phyloP scores from a whole-genome alignment of 2,888 invertebrate species.

The Agrotis exclamationis region DNA sequence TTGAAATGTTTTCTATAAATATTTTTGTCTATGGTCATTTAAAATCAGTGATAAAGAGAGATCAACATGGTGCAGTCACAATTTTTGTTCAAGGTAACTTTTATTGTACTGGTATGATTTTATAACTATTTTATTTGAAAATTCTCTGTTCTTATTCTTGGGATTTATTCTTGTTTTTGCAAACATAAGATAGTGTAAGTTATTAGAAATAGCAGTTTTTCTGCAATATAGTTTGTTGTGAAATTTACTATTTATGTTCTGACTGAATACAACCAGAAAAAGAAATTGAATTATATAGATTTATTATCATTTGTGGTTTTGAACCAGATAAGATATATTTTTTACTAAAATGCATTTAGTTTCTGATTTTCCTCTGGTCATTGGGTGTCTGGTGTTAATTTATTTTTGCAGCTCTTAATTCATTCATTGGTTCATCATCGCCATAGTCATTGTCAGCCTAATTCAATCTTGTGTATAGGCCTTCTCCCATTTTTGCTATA shows the following conservation, averaged over 20 bases:
- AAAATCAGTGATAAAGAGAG: slow-evolving; percentile 42
- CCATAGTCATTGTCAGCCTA: too few relatives aligned
- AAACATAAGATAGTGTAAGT: background rate
- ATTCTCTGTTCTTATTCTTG: background rate
- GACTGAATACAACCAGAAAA: background rate
- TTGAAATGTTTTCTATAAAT: background rate
- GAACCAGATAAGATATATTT: background rate
- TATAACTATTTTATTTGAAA: too few relatives aligned
- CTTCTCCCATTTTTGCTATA: too few relatives aligned
- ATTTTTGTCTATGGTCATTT: slow-evolving; percentile 27
- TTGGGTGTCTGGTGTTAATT: background rate
- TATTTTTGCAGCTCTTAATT: background rate
- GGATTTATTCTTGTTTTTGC: background rate
- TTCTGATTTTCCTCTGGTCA: background rate
- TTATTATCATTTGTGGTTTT: background rate
- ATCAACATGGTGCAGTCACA: slow-evolving; percentile 13
- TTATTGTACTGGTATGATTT: background rate
- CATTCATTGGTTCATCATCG: too few relatives aligned
- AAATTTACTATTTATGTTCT: background rate
- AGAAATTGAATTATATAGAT: background rate
- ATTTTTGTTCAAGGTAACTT: slow-evolving; percentile 35
- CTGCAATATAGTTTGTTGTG: background rate
- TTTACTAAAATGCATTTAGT: background rate
- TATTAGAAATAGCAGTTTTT: background rate
- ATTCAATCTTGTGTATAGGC: too few relatives aligned